A percentile compares a stretch with the other conserved stretches of the same genome.
Conservation (phyloP, 1,140 invertebrate genomes). For the Zaprionus tsacasi region DNA sequence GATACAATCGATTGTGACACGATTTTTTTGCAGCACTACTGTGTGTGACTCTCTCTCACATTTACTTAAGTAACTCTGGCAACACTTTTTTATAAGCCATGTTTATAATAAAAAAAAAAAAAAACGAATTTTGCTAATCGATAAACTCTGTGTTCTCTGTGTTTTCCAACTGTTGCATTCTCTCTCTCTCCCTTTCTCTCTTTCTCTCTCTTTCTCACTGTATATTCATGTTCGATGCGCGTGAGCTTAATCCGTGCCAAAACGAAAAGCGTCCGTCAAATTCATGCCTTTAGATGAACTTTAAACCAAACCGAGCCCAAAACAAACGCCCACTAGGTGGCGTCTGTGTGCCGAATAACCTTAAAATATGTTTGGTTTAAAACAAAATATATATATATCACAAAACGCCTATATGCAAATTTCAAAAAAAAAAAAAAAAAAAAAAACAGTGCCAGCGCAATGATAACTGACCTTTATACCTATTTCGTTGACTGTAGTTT, state of each 20-base stretch:
- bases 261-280: conserved; percentile 84
- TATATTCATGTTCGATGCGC: conserved; percentile 41
- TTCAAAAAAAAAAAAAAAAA: conserved; percentile 29
- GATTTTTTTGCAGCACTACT: too few species aligned
- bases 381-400: conserved; percentile 40
- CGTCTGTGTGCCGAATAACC: conserved; percentile 14
- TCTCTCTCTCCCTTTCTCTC: conserved; percentile 6
- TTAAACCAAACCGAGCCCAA: conserved; percentile 73
- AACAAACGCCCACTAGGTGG: background rate
- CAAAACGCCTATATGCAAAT: background rate
- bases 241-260: conserved; percentile 76
- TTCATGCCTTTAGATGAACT: conserved; percentile 84
- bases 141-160: conserved; percentile 14
- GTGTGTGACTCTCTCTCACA: background rate
- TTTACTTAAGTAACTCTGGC: conserved; percentile 11
- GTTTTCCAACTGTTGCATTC: conserved; percentile 11
- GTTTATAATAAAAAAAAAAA: conserved; percentile 6
- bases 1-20: too few species aligned
- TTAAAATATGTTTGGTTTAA: conserved; percentile 65
- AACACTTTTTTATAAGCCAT: background rate
- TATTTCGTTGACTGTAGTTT: conserved; percentile 84
- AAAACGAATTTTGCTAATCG: conserved; percentile 14
- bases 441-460: conserved; percentile 31
- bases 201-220: conserved; percentile 5
- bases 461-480: conserved; percentile 83